These are phyloP conservation scores for Ceratina japonica DNA, from an alignment of 1,140 invertebrate species.

Conservation along the genomic window DNA sequence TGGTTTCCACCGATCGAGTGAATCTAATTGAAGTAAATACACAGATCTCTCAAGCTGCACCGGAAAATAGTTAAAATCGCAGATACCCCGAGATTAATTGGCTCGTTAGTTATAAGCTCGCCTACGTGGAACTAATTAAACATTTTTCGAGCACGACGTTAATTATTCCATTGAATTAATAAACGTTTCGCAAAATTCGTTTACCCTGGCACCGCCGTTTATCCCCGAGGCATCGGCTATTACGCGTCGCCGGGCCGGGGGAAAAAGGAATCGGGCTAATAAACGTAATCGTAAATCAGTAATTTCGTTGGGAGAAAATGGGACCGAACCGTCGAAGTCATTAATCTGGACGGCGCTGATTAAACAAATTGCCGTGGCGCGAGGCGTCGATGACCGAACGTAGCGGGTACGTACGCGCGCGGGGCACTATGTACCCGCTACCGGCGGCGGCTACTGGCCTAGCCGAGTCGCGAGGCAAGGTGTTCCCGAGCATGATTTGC, in stretches of 20 bases:
- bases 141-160: constrained; percentile 3
- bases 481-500: constrained; percentile 47
- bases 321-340: constrained; percentile 10
- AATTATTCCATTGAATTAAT: neutral
- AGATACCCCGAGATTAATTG: neutral
- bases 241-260: neutral
- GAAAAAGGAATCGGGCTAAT: constrained; percentile 14
- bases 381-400: constrained; percentile 35
- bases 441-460: too few relatives aligned
- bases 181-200: constrained; percentile 3
- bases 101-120: neutral
- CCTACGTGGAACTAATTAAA: neutral
- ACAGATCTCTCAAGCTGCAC: neutral
- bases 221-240: constrained; percentile 5
- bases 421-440: too few relatives aligned
- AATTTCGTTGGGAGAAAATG: constrained; percentile 15
- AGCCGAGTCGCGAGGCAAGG: constrained; percentile 29
- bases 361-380: constrained; percentile 49
- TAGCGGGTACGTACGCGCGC: too few relatives aligned
- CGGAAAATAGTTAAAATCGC: neutral
- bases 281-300: constrained; percentile 51
- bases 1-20: too few relatives aligned
- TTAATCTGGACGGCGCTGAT: constrained; percentile 49
- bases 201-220: constrained; percentile 1
- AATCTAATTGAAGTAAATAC: too few relatives aligned